These are phyloP conservation scores for Cetoscarus ocellatus DNA, from an alignment of 2,797 vertebrate species.

Conservation along the genomic window DNA sequence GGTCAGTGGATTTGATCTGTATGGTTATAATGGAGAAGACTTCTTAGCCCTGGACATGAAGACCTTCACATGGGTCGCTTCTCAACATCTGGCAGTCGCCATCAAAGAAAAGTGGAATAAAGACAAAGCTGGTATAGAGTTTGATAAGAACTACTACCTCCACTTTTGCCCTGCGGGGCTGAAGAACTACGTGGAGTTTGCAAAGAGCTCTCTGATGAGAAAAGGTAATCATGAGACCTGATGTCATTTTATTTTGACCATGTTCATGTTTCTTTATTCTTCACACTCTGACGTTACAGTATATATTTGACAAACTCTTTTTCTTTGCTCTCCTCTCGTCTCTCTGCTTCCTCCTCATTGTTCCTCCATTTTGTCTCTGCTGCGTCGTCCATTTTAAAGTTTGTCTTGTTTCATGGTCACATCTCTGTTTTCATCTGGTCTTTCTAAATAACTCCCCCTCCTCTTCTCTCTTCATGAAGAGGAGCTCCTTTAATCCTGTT, in stretches of 20 bases:
- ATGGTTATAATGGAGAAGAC: constrained; percentile 55
- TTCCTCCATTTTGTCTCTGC: no score
- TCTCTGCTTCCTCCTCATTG: no score
- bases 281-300: background rate
- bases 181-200: no score
- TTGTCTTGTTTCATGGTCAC: no score
- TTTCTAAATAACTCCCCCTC: no score
- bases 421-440: no score
- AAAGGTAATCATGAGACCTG: constrained; percentile 16
- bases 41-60: constrained; percentile 13
- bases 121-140: accelerated
- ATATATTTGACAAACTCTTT: no score
- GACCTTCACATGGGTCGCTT: background rate
- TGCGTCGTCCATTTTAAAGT: no score
- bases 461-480: no score
- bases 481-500: no score
- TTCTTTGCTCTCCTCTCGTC: no score
- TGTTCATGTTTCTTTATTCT: background rate
- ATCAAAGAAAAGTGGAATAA: background rate
- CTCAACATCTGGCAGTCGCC: constrained; percentile 14
- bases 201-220: no score
- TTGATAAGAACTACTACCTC: accelerated
- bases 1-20: accelerated
- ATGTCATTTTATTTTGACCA: background rate
- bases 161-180: background rate